Conservation (phyloP, 2,888 invertebrate species). For the Operophtera brumata region DNA sequence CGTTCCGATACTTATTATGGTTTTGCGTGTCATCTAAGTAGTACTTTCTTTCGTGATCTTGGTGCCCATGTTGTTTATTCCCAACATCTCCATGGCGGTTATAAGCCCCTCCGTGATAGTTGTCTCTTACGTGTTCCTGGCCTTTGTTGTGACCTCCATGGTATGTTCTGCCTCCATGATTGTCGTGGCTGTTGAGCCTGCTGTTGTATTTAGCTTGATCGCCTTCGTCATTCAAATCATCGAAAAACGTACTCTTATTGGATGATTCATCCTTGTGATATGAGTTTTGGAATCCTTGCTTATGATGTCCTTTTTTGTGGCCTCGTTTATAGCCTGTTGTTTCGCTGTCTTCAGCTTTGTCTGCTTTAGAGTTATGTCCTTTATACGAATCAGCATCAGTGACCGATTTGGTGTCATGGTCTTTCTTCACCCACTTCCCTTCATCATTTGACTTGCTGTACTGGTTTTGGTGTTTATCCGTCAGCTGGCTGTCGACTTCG, state of each 20-base stretch:
- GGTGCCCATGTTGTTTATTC: slow-evolving; percentile 61
- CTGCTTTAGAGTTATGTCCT: slow-evolving; percentile 67
- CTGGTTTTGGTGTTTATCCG: slow-evolving; percentile 70
- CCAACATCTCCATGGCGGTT: slow-evolving; percentile 67
- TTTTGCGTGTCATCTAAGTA: slow-evolving; percentile 69
- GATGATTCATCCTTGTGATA: slow-evolving; percentile 87
- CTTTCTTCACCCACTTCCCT: slow-evolving; percentile 73
- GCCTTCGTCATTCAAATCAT: slow-evolving; percentile 80
- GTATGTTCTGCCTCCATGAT: slow-evolving; percentile 66
- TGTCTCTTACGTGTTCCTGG: slow-evolving; percentile 62
- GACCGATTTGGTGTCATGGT: slow-evolving; percentile 67
- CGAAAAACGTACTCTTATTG: slow-evolving; percentile 85
- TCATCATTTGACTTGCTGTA: slow-evolving; percentile 71
- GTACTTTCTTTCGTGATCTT: slow-evolving; percentile 71
- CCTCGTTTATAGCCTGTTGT: slow-evolving; percentile 69
- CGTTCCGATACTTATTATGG: slow-evolving; percentile 67
- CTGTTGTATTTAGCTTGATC: slow-evolving; percentile 72
- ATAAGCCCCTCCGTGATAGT: slow-evolving; percentile 64
- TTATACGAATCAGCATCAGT: slow-evolving; percentile 70
- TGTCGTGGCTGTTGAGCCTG: slow-evolving; percentile 63
- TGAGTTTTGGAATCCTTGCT: slow-evolving; percentile 84
- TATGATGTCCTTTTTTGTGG: slow-evolving; percentile 85
- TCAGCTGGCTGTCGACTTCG: slow-evolving; percentile 64
- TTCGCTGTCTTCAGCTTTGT: slow-evolving; percentile 69
- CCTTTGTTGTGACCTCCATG: slow-evolving; percentile 71